phyloP scores from a whole-genome alignment of 1,140 invertebrate genomes.

The Lepeophtheirus salmonis region DNA sequence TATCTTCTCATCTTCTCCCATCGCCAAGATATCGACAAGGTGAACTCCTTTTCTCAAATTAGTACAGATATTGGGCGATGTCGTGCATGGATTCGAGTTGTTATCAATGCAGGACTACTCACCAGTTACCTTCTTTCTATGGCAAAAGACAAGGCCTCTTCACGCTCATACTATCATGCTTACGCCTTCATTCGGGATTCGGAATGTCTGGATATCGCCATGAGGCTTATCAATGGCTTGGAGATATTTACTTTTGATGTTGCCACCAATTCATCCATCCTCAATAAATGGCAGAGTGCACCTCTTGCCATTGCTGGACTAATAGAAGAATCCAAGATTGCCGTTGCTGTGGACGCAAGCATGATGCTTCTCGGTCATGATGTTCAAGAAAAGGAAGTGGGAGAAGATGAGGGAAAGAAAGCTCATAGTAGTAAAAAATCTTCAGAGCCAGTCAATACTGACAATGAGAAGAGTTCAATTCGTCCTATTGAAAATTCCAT shows the following conservation, averaged over 20 bases:
- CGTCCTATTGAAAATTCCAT: not conserved
- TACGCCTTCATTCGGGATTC: slow-evolving; percentile 55
- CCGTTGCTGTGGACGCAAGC: not conserved
- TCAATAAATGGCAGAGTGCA: slow-evolving; percentile 53
- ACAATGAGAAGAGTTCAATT: not conserved
- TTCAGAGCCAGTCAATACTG: not conserved
- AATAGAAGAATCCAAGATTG: not conserved
- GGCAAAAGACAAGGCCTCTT: slow-evolving; percentile 41
- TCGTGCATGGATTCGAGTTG: slow-evolving; percentile 66
- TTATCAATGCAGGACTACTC: slow-evolving; percentile 67
- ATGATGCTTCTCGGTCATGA: not conserved
- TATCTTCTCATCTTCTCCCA: slow-evolving; percentile 65
- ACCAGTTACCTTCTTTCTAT: slow-evolving; percentile 64
- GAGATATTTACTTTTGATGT: slow-evolving; percentile 54
- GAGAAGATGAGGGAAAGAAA: not conserved
- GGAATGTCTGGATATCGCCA: slow-evolving; percentile 55
- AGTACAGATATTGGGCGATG: slow-evolving; percentile 73
- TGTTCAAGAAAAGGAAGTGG: no score
- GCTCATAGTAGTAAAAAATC: not conserved
- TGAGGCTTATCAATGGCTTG: slow-evolving; percentile 52
- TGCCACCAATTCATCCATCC: slow-evolving; percentile 61
- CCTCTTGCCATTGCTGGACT: slow-evolving; percentile 13
- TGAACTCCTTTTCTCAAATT: slow-evolving; percentile 42
- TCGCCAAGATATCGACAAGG: slow-evolving; percentile 54
- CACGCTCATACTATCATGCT: slow-evolving; percentile 56